Percentiles rank a stretch among this genome's conserved stretches.
phyloP scores from a whole-genome alignment of 2,888 invertebrate genomes.

The Colostygia pectinataria region DNA sequence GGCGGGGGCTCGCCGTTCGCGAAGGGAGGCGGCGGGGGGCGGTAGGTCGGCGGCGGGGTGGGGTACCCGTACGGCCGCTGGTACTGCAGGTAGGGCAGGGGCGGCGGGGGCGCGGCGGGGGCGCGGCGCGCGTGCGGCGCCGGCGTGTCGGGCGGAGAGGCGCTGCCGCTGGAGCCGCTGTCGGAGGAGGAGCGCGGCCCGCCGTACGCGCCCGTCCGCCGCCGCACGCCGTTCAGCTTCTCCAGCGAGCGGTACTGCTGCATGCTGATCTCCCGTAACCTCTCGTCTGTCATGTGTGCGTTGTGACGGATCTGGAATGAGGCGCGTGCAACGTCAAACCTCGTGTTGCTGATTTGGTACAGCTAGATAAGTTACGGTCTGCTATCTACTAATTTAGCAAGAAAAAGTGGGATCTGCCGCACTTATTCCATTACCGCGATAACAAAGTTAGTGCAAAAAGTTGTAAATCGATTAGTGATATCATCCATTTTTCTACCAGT shows the following conservation, averaged over 20 bases:
- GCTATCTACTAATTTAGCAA: too few relatives aligned
- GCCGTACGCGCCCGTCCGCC: constrained; percentile 64
- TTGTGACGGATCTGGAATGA: constrained; percentile 82
- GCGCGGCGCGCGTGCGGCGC: constrained; percentile 60
- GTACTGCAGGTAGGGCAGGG: constrained; percentile 62
- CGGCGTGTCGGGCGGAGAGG: constrained; percentile 71
- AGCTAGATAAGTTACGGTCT: too few relatives aligned
- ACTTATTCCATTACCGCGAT: too few relatives aligned
- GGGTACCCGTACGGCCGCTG: constrained; percentile 69
- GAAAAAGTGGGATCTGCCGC: too few relatives aligned
- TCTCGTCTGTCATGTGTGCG: constrained; percentile 81
- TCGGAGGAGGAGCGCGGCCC: constrained; percentile 63
- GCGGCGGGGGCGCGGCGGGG: constrained; percentile 57
- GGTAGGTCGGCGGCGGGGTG: constrained; percentile 68
- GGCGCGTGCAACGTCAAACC: too few relatives aligned
- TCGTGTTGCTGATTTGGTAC: too few relatives aligned
- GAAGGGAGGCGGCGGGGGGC: constrained; percentile 71
- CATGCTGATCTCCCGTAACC: constrained; percentile 83
- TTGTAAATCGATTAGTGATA: too few relatives aligned
- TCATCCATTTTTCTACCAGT: too few relatives aligned
- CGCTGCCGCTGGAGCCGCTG: constrained; percentile 71
- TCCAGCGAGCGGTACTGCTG: constrained; percentile 83
- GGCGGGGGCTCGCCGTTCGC: constrained; percentile 76
- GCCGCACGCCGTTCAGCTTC: constrained; percentile 82
- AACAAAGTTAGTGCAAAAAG: too few relatives aligned